Base-by-base conservation (phyloP, 92 coral and sea anemone species). In the Nematostella vectensis region DNA sequence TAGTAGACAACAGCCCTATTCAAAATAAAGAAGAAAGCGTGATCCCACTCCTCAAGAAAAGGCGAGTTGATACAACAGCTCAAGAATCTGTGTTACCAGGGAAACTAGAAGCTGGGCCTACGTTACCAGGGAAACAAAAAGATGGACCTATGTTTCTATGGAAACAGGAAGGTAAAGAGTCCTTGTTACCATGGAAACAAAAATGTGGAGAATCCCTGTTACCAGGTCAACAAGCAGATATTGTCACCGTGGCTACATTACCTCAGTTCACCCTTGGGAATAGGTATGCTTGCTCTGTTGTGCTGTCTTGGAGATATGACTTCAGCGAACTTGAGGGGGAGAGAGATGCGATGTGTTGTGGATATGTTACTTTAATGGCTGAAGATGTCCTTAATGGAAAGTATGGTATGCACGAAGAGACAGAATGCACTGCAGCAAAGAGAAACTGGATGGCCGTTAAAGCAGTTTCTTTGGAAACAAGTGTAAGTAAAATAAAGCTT, bases 231-330 rank as follows among this genome's bases (percentile, higher is more conserved):
- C 12, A 19, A 6, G 18, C 51, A 4, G 4, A 17, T 19, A 22
- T 45, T 11, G 51, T 45, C 4, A 22, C 18, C 4, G 51, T 17
- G 4, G 33, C 76, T 17, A 57, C 61, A 29, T 11, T 84, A 15
- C 94, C 94, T 11, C 45, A 62, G 31, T 64, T 84, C 31, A 22
- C 25, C 12, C 63, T 19, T 38, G 44, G 37, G 4, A 43, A 55
- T 17, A 58, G 44, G 18, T 68, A 62, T 60, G 31, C 50, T 4
- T 57, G 68, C 47, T 68, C 76, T 13, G 68, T 81, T 26, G 81
- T 69, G 25, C 53, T 80, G 17, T 60, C 84, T 31, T 85, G 83
- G 79, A 48, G 69, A 54, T 4, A 64, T 3, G 0, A 31, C 25
- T 3, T 17, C 18, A 17, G 51, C 51, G 4, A 6, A 4, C 11